These are phyloP conservation scores for Pollenia labialis DNA, from an alignment of 2,888 invertebrate genomes.

Conservation along the genomic window DNA sequence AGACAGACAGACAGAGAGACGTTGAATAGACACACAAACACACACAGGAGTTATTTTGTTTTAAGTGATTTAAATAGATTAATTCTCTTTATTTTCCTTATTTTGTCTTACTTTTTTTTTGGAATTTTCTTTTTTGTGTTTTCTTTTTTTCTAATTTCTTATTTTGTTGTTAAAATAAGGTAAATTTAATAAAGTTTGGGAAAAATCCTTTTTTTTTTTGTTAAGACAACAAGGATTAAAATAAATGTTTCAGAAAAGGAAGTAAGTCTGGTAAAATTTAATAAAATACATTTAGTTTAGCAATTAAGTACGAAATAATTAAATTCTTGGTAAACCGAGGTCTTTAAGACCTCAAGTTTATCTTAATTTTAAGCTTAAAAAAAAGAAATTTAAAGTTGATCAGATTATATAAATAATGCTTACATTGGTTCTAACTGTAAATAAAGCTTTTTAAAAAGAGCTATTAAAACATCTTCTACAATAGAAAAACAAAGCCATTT, in stretches of 20 bases:
- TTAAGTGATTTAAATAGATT: slow-evolving; percentile 60
- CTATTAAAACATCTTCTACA: no score
- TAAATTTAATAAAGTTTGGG: neutral
- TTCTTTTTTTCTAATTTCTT: neutral
- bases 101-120: slow-evolving; percentile 14
- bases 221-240: neutral
- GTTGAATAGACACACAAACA: neutral
- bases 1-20: neutral
- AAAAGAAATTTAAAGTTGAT: no score
- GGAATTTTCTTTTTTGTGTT: neutral
- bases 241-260: neutral
- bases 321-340: no score
- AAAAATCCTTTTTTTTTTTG: neutral
- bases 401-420: no score
- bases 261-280: neutral
- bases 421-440: no score
- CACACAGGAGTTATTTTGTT: slow-evolving; percentile 13
- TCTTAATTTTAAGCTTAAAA: no score
- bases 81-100: slow-evolving; percentile 19
- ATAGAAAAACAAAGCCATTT: no score
- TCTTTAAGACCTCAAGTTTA: no score
- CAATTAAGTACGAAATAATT: no score
- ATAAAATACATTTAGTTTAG: no score
- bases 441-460: no score
- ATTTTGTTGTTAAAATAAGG: neutral